Base-by-base conservation (phyloP, 2,888 invertebrate species). In the Caenorhabditis sulstoni region DNA sequence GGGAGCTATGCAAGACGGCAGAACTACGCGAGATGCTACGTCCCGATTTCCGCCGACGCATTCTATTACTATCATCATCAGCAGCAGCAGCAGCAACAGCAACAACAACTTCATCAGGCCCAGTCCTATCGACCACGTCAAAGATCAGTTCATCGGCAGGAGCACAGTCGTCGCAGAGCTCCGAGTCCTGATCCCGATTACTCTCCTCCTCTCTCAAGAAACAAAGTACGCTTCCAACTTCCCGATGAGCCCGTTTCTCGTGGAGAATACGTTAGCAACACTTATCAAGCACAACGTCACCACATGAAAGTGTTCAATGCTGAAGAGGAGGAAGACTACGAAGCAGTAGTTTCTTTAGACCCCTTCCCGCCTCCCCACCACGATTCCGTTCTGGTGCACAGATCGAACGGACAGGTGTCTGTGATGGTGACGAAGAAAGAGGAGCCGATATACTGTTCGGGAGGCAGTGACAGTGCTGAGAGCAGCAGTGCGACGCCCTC, bases 111-210 rank as follows among this genome's bases (percentile, higher is more conserved):
- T 5, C 39, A 65, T 3, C 58, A 57, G 18, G 20, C 47, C 1
- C 41, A 50, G 9, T n/a, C 45, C 0, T 62, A 47, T 12, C 49
- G 73, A 45, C 73, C 64, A 11, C 64, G 73, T 22, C 64, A 73
- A n/a, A 47, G 62, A 23, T 71, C 62, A 29, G 29, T 7, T 9
- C 66, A 71, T 44, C 59, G 52, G 14, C 64, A n/a, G 11, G 47
- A 52, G 35, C 52, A 37, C n/a, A 44, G 47, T 29, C 67, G 57
- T 29, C 47, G 64, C 16, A 67, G 79, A 62, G 73, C 57, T 8
- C 73, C 73, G 3, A 67, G 74, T 73, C 83, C 82, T 20, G 80
- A 83, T 45, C 83, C 85, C 3, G 85, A 85, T 44, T 85, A 85
- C 62, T 85, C 85, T n/a, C 85, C 85, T 5, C 83, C 83, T 12